Base-by-base conservation (phyloP, 2,888 invertebrate genomes). In the Pterostichus niger region DNA sequence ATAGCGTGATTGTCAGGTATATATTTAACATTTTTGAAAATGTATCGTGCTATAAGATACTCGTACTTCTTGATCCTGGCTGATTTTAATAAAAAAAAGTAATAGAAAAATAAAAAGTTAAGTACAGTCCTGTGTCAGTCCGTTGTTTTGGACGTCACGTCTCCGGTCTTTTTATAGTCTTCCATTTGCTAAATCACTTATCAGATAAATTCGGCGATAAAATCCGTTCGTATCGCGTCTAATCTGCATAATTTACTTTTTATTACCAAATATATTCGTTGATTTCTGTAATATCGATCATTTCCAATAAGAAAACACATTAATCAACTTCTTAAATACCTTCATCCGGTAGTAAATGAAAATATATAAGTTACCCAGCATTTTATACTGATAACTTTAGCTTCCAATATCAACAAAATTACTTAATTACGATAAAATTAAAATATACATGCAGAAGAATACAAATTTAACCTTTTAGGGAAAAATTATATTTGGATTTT, bases 211-310 rank as follows among this genome's bases (percentile, higher is more conserved):
- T 49, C 49, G 49, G 49, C 11, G 49, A 49, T 49, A 49, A 49
- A 49, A 11, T 13, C 49, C 11, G 13, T 10, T 13, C 49, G 49
- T n/a, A 49, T 49, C 49, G 49, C 5, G 2, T 49, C n/a, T 49
- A 49, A 49, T 49, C 49, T 49, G n/a, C 49, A 49, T 49, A 49
- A 49, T 49, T 49, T 49, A 49, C 5, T 49, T 49, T 49, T 49
- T 49, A 49, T 13, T 11, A 11, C 49, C 11, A 44, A 1, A 49
- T 49, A 49, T 6, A 49, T n/a, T 49, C n/a, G 49, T 1, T 49
- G 13, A 49, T 49, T 49, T 49, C 13, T n/a, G 49, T 49, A 49
- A 49, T 49, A 49, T 49, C 49, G 5, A 5, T 49, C 49, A 13
- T n/a, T n/a, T 49, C 49, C n/a, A 49, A 49, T 49, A 11, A 49